Conservation (phyloP, 2,888 invertebrate species). For the Drosophila nigritarsus region DNA sequence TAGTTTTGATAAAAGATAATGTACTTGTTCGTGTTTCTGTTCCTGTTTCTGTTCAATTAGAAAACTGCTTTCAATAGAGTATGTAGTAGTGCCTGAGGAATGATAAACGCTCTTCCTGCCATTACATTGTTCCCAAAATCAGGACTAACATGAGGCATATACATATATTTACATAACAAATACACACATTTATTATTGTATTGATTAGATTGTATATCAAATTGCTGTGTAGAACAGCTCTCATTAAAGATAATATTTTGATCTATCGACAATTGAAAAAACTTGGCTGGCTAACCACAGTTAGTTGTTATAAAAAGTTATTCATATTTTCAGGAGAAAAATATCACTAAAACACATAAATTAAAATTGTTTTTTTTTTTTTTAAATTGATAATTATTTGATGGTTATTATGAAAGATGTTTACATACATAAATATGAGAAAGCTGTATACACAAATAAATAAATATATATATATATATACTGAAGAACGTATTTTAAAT, state of each 20-base stretch:
- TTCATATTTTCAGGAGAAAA: neutral
- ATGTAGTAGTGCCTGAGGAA: slow-evolving; percentile 54
- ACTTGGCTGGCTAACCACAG: slow-evolving; percentile 7
- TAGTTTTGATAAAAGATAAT: slow-evolving; percentile 19
- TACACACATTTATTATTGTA: slow-evolving; percentile 3
- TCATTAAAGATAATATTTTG: neutral
- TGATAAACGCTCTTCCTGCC: slow-evolving; percentile 51
- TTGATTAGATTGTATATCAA: slow-evolving; percentile 15
- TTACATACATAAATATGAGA: slow-evolving; percentile 14
- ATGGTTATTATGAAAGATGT: too few species aligned
- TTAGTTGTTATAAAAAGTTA: slow-evolving; percentile 15
- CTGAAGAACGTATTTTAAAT: slow-evolving; percentile 34
- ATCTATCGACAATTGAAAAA: slow-evolving; percentile 5
- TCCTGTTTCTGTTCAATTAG: slow-evolving; percentile 19
- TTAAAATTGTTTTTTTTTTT: slow-evolving; percentile 1
- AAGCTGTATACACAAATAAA: slow-evolving; percentile 23
- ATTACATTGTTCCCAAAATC: slow-evolving; percentile 21
- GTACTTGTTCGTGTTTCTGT: slow-evolving; percentile 3
- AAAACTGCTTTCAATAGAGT: slow-evolving; percentile 34
- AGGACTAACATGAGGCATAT: slow-evolving; percentile 38
- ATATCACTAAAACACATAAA: slow-evolving; percentile 73
- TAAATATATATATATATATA: slow-evolving; percentile 8
- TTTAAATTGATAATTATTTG: slow-evolving; percentile 23
- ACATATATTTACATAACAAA: slow-evolving; percentile 15
- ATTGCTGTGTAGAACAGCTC: slow-evolving; percentile 19